phyloP scores from a whole-genome alignment of 35 echinoderm and acorn worm genomes.

The Lytechinus pictus region DNA sequence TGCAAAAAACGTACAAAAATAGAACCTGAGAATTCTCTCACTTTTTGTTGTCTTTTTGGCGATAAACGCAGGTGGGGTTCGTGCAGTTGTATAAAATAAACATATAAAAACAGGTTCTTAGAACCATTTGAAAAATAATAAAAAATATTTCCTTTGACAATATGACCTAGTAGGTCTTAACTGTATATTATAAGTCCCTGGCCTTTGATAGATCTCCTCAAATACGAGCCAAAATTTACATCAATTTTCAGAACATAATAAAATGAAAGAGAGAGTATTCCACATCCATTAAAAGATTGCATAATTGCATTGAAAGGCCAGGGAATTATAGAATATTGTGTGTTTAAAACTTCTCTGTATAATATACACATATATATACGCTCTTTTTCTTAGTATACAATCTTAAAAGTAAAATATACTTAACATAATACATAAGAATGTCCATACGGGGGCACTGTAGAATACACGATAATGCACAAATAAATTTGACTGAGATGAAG shows the following conservation, averaged over 20 bases:
- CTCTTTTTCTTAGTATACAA: constrained; percentile 10
- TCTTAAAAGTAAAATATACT: not conserved
- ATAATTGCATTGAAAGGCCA: not conserved
- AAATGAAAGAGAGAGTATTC: not conserved
- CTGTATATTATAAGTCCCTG: constrained; percentile 34
- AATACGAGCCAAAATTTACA: constrained; percentile 30
- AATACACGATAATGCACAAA: not conserved
- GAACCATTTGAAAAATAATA: constrained; percentile 40
- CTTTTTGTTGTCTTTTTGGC: not conserved
- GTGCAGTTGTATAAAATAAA: not conserved
- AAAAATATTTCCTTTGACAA: constrained; percentile 37
- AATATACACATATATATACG: constrained; percentile 37
- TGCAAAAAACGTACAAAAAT: constrained; percentile 53
- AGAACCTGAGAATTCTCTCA: constrained; percentile 26
- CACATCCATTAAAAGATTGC: not conserved
- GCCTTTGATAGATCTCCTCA: not conserved
- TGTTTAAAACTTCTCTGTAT: constrained; percentile 46
- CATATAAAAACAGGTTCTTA: not conserved
- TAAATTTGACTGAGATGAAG: not conserved
- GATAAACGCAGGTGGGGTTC: not conserved
- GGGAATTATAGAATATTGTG: constrained; percentile 37
- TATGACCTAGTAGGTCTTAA: not conserved
- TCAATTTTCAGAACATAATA: not conserved
- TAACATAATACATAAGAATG: not conserved
- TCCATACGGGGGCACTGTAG: not conserved